Evolutionary conservation across 1,140 invertebrate genomes (phyloP).

Genomic region (Drosophila ficusphila): DNA sequence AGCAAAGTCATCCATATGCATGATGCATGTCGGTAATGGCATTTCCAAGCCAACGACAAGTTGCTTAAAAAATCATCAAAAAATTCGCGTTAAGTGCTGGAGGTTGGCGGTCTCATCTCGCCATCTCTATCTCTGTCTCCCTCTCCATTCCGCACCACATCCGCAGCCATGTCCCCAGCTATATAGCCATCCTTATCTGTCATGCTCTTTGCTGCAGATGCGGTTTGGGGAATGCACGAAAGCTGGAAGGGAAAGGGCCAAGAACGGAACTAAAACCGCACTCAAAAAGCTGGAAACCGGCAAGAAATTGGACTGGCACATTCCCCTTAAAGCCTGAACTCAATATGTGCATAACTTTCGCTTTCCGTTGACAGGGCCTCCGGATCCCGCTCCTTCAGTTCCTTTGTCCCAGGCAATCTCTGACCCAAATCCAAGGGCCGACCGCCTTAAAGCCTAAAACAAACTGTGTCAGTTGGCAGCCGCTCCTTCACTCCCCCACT

Average conservation of each 20-base stretch:
- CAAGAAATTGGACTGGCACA: conserved; percentile 11
- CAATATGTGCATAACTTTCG: conserved; percentile 75
- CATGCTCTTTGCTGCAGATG: conserved; percentile 66
- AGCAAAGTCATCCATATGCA: conserved; percentile 66
- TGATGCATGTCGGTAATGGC: conserved; percentile 70
- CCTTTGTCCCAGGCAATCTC: conserved; percentile 68
- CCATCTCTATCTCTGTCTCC: too few species aligned
- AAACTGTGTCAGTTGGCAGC: conserved; percentile 71
- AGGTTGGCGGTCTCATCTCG: conserved; percentile 6
- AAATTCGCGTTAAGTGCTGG: conserved; percentile 61
- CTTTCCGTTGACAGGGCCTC: conserved; percentile 49
- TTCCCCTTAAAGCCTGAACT: conserved; percentile 57
- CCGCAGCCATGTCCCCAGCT: conserved; percentile 9
- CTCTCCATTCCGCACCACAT: neutral
- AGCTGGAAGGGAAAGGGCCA: neutral
- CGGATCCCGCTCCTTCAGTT: neutral
- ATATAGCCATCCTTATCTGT: conserved; percentile 43
- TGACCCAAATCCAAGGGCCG: conserved; percentile 68
- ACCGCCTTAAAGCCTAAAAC: conserved; percentile 77
- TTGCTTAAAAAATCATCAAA: conserved; percentile 75
- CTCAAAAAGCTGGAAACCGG: conserved; percentile 24
- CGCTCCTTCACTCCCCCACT: conserved; percentile 7
- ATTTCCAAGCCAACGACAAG: conserved; percentile 69
- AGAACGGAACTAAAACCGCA: conserved; percentile 47
- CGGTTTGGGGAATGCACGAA: conserved; percentile 27